Conservation (phyloP, 1,140 invertebrate genomes). For the Bombus consobrinus region DNA sequence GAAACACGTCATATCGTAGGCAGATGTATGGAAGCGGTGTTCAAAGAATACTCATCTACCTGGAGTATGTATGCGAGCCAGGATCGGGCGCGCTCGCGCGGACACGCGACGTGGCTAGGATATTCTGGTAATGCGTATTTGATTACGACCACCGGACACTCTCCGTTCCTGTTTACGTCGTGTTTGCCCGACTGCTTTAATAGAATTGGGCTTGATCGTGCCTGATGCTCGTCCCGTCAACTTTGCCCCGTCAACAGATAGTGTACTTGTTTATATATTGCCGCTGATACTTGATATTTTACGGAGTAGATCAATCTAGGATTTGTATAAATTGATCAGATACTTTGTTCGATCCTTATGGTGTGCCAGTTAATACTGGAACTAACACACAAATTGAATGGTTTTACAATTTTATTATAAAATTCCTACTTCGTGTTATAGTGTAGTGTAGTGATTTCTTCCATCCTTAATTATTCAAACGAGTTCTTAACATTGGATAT, state of each 20-base stretch:
- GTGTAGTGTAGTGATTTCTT: no score
- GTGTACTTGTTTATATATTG: not conserved
- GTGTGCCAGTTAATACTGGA: no score
- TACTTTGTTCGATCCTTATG: not conserved
- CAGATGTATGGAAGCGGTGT: conserved; percentile 48
- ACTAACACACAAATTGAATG: no score
- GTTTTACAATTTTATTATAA: no score
- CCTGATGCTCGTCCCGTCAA: not conserved
- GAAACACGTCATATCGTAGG: conserved; percentile 53
- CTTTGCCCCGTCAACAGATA: not conserved
- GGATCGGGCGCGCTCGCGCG: conserved; percentile 36
- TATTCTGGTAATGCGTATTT: conserved; percentile 79
- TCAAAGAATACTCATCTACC: conserved; percentile 58
- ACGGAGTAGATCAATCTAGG: not conserved
- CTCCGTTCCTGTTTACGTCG: conserved; percentile 30
- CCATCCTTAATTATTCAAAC: no score
- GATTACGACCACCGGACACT: conserved; percentile 74
- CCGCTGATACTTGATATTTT: not conserved
- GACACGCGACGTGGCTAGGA: conserved; percentile 57
- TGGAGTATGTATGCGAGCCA: not conserved
- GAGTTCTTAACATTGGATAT: no score
- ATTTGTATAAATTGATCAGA: not conserved
- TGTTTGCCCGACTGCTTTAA: not conserved
- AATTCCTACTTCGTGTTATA: no score
- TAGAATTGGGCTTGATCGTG: not conserved